Evolutionary conservation across 2,888 invertebrate genomes (phyloP).

Genomic region (Yponomeuta malinellus): DNA sequence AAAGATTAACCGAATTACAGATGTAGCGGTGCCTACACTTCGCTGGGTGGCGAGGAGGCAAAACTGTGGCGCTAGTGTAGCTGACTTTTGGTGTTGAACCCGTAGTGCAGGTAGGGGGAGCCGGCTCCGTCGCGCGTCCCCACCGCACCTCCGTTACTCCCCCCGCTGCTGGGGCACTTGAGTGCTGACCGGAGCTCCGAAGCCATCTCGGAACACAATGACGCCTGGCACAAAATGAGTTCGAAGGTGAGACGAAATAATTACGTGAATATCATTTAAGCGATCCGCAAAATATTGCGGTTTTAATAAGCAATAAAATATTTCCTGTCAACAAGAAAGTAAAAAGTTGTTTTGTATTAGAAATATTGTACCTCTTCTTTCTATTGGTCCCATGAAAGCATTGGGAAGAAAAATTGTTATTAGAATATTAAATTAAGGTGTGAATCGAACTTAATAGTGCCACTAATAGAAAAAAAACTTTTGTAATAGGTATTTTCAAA

Average conservation of each 20-base stretch:
- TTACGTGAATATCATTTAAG: neutral
- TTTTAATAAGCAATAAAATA: neutral
- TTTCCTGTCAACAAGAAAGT: too few relatives aligned
- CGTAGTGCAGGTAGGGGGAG: slow-evolving; percentile 79
- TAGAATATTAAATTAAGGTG: neutral
- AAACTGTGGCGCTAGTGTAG: slow-evolving; percentile 65
- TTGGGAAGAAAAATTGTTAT: slow-evolving; percentile 13
- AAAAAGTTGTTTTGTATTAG: slow-evolving; percentile 25
- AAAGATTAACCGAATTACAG: neutral
- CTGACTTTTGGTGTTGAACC: slow-evolving; percentile 75
- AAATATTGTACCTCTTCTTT: slow-evolving; percentile 64
- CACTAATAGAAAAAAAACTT: neutral
- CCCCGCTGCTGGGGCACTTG: slow-evolving; percentile 77
- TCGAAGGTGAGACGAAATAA: neutral
- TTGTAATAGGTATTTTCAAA: neutral
- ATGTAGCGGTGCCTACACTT: slow-evolving; percentile 47
- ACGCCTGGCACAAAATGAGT: slow-evolving; percentile 66
- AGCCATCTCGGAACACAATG: slow-evolving; percentile 84
- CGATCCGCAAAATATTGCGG: too few relatives aligned
- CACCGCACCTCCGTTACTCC: slow-evolving; percentile 45
- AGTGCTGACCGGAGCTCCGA: slow-evolving; percentile 82
- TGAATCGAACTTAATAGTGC: too few relatives aligned
- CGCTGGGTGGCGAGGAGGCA: slow-evolving; percentile 66
- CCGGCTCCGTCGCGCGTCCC: slow-evolving; percentile 69
- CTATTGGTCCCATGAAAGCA: slow-evolving; percentile 30